Conservation (phyloP, 2,797 vertebrate genomes). For the Glyptemys insculpta region DNA sequence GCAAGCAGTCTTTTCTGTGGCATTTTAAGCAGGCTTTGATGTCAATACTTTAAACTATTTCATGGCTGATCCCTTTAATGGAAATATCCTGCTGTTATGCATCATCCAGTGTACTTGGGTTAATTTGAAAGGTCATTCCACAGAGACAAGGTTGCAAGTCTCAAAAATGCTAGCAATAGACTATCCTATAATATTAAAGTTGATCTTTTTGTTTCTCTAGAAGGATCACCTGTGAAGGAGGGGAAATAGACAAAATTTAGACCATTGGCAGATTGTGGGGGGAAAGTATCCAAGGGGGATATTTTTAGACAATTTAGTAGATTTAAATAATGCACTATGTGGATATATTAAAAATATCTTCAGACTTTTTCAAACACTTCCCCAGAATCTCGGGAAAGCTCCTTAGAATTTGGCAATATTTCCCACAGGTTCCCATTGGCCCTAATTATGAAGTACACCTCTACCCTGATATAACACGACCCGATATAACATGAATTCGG, state of each 20-base stretch:
- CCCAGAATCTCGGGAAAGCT: not conserved
- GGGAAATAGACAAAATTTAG: not conserved
- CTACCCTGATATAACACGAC: no score
- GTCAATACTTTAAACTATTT: constrained; percentile 38
- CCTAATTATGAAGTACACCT: no score
- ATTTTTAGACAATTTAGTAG: not conserved
- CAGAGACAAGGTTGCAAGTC: not conserved
- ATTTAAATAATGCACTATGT: not conserved
- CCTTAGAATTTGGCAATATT: not conserved
- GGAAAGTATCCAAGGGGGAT: not conserved
- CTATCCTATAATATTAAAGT: not conserved
- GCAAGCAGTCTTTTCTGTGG: constrained; percentile 24
- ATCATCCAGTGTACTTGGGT: not conserved
- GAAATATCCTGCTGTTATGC: not conserved
- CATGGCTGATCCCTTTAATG: not conserved
- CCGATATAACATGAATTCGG: no score
- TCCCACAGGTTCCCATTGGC: no score
- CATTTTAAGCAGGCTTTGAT: constrained; percentile 35
- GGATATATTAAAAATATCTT: not conserved
- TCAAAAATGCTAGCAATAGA: not conserved
- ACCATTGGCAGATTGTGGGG: not conserved
- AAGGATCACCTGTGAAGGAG: not conserved
- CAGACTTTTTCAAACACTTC: not conserved
- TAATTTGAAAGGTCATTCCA: not conserved
- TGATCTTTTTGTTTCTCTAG: not conserved